Base-by-base conservation (phyloP, 2,888 invertebrate species). In the Crossocerus cetratus region DNA sequence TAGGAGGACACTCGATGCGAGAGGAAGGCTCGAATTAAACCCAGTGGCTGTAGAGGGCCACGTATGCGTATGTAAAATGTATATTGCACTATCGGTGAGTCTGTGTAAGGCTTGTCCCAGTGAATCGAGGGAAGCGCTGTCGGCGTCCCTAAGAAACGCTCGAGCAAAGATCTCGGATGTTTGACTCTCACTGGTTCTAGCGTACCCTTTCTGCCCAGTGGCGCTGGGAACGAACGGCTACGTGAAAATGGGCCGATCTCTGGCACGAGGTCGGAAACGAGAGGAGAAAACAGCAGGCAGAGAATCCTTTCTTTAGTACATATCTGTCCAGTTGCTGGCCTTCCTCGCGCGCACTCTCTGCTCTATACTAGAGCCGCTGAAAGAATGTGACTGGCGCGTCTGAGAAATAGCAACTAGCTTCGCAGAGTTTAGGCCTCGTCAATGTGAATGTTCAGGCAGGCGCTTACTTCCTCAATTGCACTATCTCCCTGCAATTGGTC, bases 11-110 rank as follows among this genome's bases (percentile, higher is more conserved):
- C 55, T 3, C 64, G 55, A 21, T n/a, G 16, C 56, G 56, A 8
- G 57, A 58, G 44, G 60, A 58, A 73, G 72, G 55, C 32, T 65
- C 56, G 62, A 49, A 53, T 45, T 18, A 23, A 67, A 55, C 11
- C 32, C 32, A 63, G 57, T 45, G 21, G 22, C 42, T 42, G n/a
- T 20, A n/a, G 57, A 43, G n/a, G 23, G 42, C 60, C 2, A 45
- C 16, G 32, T 59, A 49, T 20, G 21, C 53, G 45, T 14, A 45
- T 60, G 42, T 60, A 14, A 54, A 62, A 54, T 74, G 72, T 73
- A 76, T 83, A 83, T 84, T 84, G 85, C 85, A 83, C 84, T 81
- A 80, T 84, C 76, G 77, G 72, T 75, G 78, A 83, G 74, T 77
- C 74, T 13, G 59, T 16, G 42, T 21, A 20, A 20, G 18, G 21